Conservation (phyloP, 2,888 invertebrate species). For the Brachynemurus nebulosus region DNA sequence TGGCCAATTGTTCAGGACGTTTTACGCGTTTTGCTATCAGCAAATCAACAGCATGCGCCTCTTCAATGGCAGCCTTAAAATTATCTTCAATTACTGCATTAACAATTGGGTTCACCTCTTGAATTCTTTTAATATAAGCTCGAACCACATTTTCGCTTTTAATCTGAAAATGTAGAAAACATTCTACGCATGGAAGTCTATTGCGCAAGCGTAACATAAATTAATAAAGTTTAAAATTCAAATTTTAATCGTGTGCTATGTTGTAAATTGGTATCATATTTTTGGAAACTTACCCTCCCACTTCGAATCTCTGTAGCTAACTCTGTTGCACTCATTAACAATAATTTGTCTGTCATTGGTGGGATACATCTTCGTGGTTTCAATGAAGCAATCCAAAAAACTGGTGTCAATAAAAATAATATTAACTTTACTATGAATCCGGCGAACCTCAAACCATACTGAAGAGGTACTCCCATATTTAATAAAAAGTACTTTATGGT, state of each 20-base stretch:
- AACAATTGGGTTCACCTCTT: slow-evolving; percentile 48
- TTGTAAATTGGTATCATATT: too few species aligned
- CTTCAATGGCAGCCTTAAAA: slow-evolving; percentile 45
- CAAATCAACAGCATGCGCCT: slow-evolving; percentile 45
- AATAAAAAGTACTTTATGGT: too few species aligned
- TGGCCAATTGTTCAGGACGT: slow-evolving; percentile 18
- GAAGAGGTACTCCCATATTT: too few species aligned
- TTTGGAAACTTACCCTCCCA: slow-evolving; percentile 50
- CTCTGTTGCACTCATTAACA: slow-evolving; percentile 50
- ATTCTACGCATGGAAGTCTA: too few species aligned
- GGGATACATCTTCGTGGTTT: slow-evolving; percentile 25
- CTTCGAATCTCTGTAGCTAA: slow-evolving; percentile 52
- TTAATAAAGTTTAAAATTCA: too few species aligned
- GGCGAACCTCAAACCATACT: too few species aligned
- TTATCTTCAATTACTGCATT: slow-evolving; percentile 57
- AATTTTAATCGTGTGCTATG: neutral
- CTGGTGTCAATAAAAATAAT: too few species aligned
- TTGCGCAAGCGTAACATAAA: too few species aligned
- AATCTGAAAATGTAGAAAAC: slow-evolving; percentile 34
- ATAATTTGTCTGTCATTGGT: slow-evolving; percentile 46
- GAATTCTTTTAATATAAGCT: slow-evolving; percentile 48
- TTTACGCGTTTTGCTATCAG: neutral
- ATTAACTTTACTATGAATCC: too few species aligned
- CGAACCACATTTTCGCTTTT: slow-evolving; percentile 42
- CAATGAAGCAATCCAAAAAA: neutral